Evolutionary conservation across 2,113 vertebrate species (phyloP), one percentile per base, ranked within the genome.

Genomic region (Etheostoma cragini): DNA sequence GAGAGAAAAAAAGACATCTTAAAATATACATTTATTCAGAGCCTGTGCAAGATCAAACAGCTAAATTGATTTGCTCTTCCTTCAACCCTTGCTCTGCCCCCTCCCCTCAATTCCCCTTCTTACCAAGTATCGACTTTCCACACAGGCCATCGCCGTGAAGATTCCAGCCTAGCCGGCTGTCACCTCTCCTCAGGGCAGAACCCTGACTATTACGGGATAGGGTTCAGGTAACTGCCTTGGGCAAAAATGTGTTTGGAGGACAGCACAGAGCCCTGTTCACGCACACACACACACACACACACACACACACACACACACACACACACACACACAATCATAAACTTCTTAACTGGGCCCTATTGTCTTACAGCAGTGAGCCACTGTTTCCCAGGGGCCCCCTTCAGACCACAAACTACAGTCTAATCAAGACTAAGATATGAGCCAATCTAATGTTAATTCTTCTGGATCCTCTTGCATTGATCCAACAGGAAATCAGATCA

Each of bases 21-120:
- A 92, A 93, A 91, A 94, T 92, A 93, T 93, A 93, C 92, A 94
- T 94, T 92, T 93, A 94, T 94, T 94, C 93, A 94, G 90, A 93
- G 89, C 75, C 90, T 87, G 88, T 61, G 85, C 47, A 19, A 93
- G 92, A 94, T 94, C 93, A 94, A 94, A 94, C 92, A 91, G 93
- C 91, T 92, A 94, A 87, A 94, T 94, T 94, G 92, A 94, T 95
- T 90, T 78, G 84, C 89, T 92, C 87, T 92, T 88, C 90, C 88
- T 89, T 92, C 91, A 88, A 82, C 89, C 80, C 89, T 80, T 85
- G 89, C 87, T 81, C 84, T 38, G 49, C 85, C 68, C 82, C 65
- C 83, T 82, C 76, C 73, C 72, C 78, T 85, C 80, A 33, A 72
- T 84, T 71, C 71, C 86, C 77, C 73, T 67, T 70, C 84, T 76